phyloP scores from a whole-genome alignment of 2,888 invertebrate species.

The Nysson spinosus region DNA sequence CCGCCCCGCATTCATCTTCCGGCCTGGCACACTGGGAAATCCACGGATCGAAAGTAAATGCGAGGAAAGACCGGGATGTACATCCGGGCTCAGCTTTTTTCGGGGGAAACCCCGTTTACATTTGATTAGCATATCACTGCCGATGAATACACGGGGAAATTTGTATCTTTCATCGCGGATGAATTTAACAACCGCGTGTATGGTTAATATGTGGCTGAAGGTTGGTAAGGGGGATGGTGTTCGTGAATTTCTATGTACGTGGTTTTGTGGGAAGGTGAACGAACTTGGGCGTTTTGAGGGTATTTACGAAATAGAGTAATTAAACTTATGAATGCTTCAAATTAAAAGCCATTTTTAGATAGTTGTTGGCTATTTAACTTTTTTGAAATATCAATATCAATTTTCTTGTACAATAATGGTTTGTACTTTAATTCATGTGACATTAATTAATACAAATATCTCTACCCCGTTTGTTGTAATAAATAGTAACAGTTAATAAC shows the following conservation, averaged over 20 bases:
- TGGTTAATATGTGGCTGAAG: background rate
- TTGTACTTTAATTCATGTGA: too few relatives aligned
- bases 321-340: too few relatives aligned
- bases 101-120: background rate
- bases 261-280: background rate
- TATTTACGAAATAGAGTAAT: too few relatives aligned
- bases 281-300: too few relatives aligned
- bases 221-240: slow-evolving; percentile 1
- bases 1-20: slow-evolving; percentile 10
- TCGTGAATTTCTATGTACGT: background rate
- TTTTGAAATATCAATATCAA: too few relatives aligned
- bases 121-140: slow-evolving; percentile 23
- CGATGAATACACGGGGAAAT: slow-evolving; percentile 17
- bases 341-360: too few relatives aligned
- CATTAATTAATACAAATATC: too few relatives aligned
- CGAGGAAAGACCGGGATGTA: slow-evolving; percentile 2
- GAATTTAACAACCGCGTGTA: background rate
- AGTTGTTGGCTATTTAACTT: too few relatives aligned
- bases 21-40: slow-evolving; percentile 1
- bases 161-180: slow-evolving; percentile 13
- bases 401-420: too few relatives aligned
- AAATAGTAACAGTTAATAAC: too few relatives aligned
- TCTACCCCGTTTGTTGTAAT: too few relatives aligned
- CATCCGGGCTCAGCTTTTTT: background rate
- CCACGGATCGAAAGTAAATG: slow-evolving; percentile 1